phyloP scores from a whole-genome alignment of 2,113 vertebrate species.

The Pelmatolapia mariae region DNA sequence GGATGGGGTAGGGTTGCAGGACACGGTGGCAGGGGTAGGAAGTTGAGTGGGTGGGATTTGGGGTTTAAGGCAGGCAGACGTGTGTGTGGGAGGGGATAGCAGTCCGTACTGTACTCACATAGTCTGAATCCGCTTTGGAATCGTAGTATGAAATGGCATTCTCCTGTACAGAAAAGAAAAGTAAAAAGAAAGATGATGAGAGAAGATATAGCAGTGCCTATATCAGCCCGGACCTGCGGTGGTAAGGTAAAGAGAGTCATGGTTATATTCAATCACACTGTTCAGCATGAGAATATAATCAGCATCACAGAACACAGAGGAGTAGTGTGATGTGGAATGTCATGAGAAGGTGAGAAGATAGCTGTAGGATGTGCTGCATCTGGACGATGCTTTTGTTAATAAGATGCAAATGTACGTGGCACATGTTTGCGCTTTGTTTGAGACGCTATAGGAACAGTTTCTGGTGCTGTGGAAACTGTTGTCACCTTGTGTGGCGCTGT shows the following conservation, averaged over 20 bases:
- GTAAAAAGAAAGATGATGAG: constrained; percentile 63
- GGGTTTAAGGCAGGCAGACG: constrained; percentile 27
- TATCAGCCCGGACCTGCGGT: constrained; percentile 36
- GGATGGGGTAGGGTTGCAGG: constrained; percentile 21
- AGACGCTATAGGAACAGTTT: constrained; percentile 30
- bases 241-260: constrained; percentile 50
- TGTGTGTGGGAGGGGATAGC: neutral
- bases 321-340: constrained; percentile 67
- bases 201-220: constrained; percentile 61
- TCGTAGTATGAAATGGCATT: constrained; percentile 95
- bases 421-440: constrained; percentile 19
- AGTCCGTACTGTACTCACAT: constrained; percentile 80
- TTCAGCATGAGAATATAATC: constrained; percentile 73
- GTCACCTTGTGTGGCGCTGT: neutral
- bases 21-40: neutral
- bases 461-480: neutral
- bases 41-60: neutral
- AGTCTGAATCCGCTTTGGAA: constrained; percentile 91
- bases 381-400: neutral
- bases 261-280: constrained; percentile 71
- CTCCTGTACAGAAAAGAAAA: constrained; percentile 80
- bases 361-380: constrained; percentile 24
- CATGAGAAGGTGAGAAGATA: constrained; percentile 39
- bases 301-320: constrained; percentile 69
- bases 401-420: constrained; percentile 11